Percentiles rank a stretch among this genome's conserved stretches.
Evolutionary conservation across 2,113 vertebrate species (phyloP).

Genomic region (Erythrocebus patas): DNA sequence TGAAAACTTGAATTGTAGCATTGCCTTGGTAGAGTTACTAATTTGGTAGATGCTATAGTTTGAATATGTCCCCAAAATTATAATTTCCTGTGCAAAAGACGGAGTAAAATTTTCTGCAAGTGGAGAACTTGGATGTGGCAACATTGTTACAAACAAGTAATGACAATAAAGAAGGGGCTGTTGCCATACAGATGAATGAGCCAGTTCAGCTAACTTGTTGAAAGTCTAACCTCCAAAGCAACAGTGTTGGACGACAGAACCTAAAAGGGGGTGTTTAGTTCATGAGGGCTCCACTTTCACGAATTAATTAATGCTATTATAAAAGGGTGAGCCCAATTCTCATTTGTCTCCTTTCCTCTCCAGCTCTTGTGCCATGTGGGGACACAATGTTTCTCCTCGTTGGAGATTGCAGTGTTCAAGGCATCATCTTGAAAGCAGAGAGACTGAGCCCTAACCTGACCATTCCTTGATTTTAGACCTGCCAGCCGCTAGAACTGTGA

Average conservation of each 20-base stretch:
- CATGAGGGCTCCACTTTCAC: not conserved
- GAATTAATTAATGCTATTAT: not conserved
- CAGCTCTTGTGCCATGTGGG: not conserved
- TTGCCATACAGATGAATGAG: conserved; percentile 94
- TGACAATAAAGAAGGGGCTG: conserved; percentile 85
- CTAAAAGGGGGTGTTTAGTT: not conserved
- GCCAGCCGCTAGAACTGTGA: not conserved
- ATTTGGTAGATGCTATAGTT: not conserved
- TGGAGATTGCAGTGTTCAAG: not conserved
- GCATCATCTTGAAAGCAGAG: not conserved
- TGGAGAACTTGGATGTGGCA: conserved; percentile 86
- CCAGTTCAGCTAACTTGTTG: conserved; percentile 89
- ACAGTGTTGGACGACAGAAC: not conserved
- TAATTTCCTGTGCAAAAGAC: conserved; percentile 88
- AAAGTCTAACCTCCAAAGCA: not conserved
- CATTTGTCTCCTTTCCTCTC: not conserved
- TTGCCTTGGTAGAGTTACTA: not conserved
- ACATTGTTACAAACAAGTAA: conserved; percentile 86
- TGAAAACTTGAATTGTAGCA: no score
- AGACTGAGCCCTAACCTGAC: not conserved
- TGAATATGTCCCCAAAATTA: conserved; percentile 29
- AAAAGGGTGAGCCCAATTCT: not conserved
- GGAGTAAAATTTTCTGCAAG: conserved; percentile 87
- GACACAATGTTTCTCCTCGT: not conserved
- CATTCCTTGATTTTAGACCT: not conserved